Conservation (phyloP, 2,797 vertebrate species). For the Capromys pilorides region DNA sequence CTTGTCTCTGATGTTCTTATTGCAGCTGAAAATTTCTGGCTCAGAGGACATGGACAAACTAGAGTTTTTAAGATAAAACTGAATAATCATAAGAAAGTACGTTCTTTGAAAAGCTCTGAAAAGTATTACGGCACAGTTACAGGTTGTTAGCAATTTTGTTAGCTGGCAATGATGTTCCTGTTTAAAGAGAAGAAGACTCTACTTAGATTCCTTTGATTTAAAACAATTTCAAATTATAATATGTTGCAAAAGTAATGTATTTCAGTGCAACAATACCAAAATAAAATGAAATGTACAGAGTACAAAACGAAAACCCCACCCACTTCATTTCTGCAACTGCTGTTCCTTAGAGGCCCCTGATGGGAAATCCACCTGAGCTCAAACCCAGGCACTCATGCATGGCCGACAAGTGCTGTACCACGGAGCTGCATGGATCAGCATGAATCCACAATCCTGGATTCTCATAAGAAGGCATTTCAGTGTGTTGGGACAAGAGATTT, state of each 20-base stretch:
- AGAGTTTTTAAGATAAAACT: conserved; percentile 27
- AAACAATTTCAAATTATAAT: conserved; percentile 44
- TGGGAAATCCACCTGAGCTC: neutral
- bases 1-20: neutral
- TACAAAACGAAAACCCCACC: neutral
- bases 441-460: too few species aligned
- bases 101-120: conserved; percentile 7
- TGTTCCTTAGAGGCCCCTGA: neutral
- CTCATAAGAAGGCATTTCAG: neutral
- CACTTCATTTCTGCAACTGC: neutral
- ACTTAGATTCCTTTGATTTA: conserved; percentile 46
- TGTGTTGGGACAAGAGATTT: neutral
- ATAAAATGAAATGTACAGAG: neutral
- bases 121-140: neutral
- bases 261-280: conserved; percentile 22
- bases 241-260: conserved; percentile 23
- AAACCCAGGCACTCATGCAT: neutral
- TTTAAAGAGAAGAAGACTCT: conserved; percentile 38
- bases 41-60: neutral
- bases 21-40: conserved; percentile 35
- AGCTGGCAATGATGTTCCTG: conserved; percentile 38
- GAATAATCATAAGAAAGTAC: conserved; percentile 34
- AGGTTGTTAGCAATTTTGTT: neutral
- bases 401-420: neutral
- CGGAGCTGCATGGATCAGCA: neutral